These are phyloP conservation scores for Synergus umbraculus DNA, from an alignment of 2,888 invertebrate genomes.

Conservation along the genomic window DNA sequence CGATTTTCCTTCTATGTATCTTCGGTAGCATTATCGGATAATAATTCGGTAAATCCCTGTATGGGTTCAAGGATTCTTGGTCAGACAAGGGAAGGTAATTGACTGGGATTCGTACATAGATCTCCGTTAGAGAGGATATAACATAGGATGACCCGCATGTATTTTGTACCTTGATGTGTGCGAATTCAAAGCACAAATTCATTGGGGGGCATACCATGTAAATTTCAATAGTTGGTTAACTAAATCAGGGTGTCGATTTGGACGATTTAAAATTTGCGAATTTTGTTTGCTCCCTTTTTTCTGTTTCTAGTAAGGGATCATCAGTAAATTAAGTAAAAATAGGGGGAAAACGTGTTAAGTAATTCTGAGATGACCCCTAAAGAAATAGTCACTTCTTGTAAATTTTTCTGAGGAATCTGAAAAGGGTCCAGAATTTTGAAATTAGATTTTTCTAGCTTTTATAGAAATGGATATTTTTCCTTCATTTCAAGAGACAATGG, in stretches of 20 bases:
- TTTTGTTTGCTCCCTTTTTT: too few relatives aligned
- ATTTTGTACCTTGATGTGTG: background rate
- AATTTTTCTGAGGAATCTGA: too few relatives aligned
- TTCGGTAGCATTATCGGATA: conserved; percentile 40
- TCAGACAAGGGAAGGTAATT: conserved; percentile 60
- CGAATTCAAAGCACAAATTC: conserved; percentile 1
- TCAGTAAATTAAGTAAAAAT: too few relatives aligned
- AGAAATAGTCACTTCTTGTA: too few relatives aligned
- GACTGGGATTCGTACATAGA: conserved; percentile 62
- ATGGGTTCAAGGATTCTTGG: conserved; percentile 54
- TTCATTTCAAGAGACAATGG: background rate
- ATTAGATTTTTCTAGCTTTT: background rate
- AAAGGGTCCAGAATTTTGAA: too few relatives aligned
- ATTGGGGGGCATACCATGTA: background rate
- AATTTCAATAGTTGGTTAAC: conserved; percentile 55
- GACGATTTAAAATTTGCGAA: too few relatives aligned
- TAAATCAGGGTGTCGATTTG: conserved; percentile 9
- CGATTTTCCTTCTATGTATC: conserved; percentile 39
- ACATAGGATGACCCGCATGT: background rate
- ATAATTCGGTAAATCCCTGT: conserved; percentile 54
- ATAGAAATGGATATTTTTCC: background rate
- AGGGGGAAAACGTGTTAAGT: too few relatives aligned
- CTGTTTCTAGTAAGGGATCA: too few relatives aligned
- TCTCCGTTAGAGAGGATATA: conserved; percentile 52
- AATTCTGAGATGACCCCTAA: too few relatives aligned